Base-by-base conservation (phyloP, 1,140 invertebrate species). In the Brachionus plicatilis region DNA sequence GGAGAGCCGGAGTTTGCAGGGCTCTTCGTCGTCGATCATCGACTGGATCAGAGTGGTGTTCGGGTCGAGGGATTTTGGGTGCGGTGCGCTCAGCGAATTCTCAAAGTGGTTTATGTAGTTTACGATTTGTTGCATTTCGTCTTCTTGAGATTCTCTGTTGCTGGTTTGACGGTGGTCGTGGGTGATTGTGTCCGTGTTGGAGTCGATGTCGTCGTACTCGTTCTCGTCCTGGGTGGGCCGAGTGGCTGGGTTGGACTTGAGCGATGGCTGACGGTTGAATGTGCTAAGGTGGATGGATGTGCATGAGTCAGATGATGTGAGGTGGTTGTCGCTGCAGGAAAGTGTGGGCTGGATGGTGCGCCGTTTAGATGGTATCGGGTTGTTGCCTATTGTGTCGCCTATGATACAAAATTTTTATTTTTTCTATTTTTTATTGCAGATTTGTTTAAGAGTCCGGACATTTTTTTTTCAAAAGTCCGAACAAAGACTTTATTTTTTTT, bases 21-120 rank as follows among this genome's bases (percentile, higher is more conserved):
- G 43, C 41, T 53, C 79, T 41, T 82, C 53, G 33, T 76, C 72
- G 20, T 76, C 72, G 20, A 76, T 47, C 45, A 82, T 65, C 53
- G 53, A 82, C 60, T 45, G 50, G 11, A 60, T 82, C 9, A 65
- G 43, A 27, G 79, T 43, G 24, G 33, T n/a, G 47, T 60, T 60
- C 8, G 1, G 33, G 12, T 82, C 79, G 20, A 41, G 53, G 1
- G 17, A 8, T 20, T 82, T 43, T 9, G 37, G 3, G 3, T 82
- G 29, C 1, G 9, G 2, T 3, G 45, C 37, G 20, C 8, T 56
- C 8, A 82, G 17, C 27, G 50, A 82, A 47, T 82, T 43, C 12
- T 68, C 79, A 45, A 82, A 68, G 29, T 82, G 29, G 29, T 68
- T 82, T 14, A 82, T 60, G 33, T 82, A 68, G 37, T 82, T 47